Base-by-base conservation (phyloP, 2,113 vertebrate genomes). In the Serinus canaria region DNA sequence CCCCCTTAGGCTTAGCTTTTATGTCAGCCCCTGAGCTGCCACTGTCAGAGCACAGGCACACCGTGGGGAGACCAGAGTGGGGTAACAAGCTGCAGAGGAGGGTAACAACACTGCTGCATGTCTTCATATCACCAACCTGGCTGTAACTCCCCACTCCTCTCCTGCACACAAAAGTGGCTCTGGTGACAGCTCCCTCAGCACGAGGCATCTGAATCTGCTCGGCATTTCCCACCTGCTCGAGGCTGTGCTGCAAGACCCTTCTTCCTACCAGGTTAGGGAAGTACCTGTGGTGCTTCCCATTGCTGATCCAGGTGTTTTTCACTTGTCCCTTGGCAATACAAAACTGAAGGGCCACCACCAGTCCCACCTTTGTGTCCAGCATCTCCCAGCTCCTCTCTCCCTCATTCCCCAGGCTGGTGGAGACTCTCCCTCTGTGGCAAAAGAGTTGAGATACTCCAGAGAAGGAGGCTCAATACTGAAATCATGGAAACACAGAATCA, bases 21-120 rank as follows among this genome's bases (percentile, higher is more conserved):
- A 7, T 18, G 47, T 35, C 52, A 16, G 44, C 1, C 46, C 33
- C 24, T 59, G 24, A 16, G 24, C 12, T 3, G 2, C 5, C 39
- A 6, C 33, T 52, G 33, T 10, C 12, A 20, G 27, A 50, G 31
- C 47, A 22, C 62, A n/a, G 9, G 0, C 33, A 11, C 22, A 3
- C 7, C n/a, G 19, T 0, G 0, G 28, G 9, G 21, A 37, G 33
- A 49, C 3, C 3, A 0, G 17, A 15, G 43, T 0, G 31, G 25
- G 33, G 35, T 11, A 17, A 68, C 3, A 6, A 49, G 12, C 28
- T 41, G 41, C 3, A 0, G 17, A 15, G 46, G 0, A n/a, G 25
- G 33, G 33, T 11, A 19, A 50, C 47, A 47, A 9, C 33, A 2
- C 15, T 39, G 21, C 67, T 20, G 17, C 0, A 1, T 8, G 8